A percentile compares a stretch with the other conserved stretches of the same genome.
Conservation (phyloP, 2,888 invertebrate species). For the Melieria picta region DNA sequence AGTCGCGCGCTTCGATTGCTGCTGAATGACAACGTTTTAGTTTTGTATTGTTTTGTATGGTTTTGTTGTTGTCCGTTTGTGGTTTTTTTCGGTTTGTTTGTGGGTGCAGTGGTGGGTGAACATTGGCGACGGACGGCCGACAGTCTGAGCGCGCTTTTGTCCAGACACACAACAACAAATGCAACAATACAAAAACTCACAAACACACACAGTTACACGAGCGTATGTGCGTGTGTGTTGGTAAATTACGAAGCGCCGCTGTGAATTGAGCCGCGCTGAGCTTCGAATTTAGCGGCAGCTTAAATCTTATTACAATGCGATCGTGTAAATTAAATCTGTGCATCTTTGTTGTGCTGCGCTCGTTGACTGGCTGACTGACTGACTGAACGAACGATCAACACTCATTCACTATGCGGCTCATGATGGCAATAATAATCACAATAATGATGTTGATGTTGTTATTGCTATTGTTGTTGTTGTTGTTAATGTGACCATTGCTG, state of each 20-base stretch:
- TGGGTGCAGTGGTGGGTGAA: too few relatives aligned
- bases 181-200: constrained; percentile 1
- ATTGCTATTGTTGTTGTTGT: constrained; percentile 12
- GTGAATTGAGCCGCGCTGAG: constrained; percentile 20
- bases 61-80: too few relatives aligned
- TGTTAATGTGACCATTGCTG: background rate
- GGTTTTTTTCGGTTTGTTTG: too few relatives aligned
- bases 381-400: too few relatives aligned
- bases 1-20: too few relatives aligned
- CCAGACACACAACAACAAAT: constrained; percentile 16
- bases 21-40: too few relatives aligned
- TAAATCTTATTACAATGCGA: constrained; percentile 58
- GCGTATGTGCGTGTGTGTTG: background rate
- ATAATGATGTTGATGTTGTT: constrained; percentile 36
- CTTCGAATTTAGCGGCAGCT: constrained; percentile 39
- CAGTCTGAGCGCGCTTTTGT: background rate
- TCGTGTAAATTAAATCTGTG: constrained; percentile 59
- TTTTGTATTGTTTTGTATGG: too few relatives aligned
- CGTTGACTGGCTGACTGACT: constrained; percentile 12
- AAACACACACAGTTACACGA: background rate
- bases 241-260: constrained; percentile 26
- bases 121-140: background rate
- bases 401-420: background rate
- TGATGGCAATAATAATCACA: constrained; percentile 29
- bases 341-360: constrained; percentile 24